Conservation (phyloP, 1,140 invertebrate genomes). For the Neodiprion virginianus region DNA sequence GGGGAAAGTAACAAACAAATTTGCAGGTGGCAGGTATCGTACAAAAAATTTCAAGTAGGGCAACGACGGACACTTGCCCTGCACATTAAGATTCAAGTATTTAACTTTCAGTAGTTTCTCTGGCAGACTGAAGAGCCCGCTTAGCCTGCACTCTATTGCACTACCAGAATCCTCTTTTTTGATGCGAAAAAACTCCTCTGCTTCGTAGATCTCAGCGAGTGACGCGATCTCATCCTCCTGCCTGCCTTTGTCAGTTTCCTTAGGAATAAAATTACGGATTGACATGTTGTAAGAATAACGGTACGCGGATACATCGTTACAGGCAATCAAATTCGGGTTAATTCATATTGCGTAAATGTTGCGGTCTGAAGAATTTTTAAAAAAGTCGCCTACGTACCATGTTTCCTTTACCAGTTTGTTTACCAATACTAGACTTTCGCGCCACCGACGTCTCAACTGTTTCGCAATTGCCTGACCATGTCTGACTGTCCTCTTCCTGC, state of each 20-base stretch:
- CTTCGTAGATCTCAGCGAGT: slow-evolving; percentile 31
- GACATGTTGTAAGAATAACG: too few relatives aligned
- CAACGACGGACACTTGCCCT: background rate
- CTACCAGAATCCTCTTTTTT: background rate
- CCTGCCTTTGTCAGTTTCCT: slow-evolving; percentile 20
- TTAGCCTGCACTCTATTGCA: slow-evolving; percentile 6
- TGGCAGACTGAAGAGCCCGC: slow-evolving; percentile 23
- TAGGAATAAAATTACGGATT: too few relatives aligned
- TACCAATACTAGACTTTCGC: too few relatives aligned
- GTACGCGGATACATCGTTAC: too few relatives aligned
- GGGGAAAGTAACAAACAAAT: slow-evolving; percentile 25
- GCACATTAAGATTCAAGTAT: slow-evolving; percentile 10
- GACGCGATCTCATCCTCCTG: slow-evolving; percentile 34
- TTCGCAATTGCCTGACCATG: too few relatives aligned
- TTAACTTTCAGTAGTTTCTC: background rate
- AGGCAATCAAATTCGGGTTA: too few relatives aligned
- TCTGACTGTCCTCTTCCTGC: too few relatives aligned
- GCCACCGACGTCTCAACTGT: too few relatives aligned
- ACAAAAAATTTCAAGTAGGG: slow-evolving; percentile 6
- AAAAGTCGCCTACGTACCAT: too few relatives aligned
- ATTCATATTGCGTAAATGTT: too few relatives aligned
- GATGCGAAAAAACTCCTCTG: slow-evolving; percentile 28
- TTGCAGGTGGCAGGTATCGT: slow-evolving; percentile 33
- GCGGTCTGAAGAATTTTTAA: too few relatives aligned
- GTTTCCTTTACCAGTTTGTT: too few relatives aligned